phyloP scores from a whole-genome alignment of 2,797 vertebrate species.

The Bucorvus abyssinicus region DNA sequence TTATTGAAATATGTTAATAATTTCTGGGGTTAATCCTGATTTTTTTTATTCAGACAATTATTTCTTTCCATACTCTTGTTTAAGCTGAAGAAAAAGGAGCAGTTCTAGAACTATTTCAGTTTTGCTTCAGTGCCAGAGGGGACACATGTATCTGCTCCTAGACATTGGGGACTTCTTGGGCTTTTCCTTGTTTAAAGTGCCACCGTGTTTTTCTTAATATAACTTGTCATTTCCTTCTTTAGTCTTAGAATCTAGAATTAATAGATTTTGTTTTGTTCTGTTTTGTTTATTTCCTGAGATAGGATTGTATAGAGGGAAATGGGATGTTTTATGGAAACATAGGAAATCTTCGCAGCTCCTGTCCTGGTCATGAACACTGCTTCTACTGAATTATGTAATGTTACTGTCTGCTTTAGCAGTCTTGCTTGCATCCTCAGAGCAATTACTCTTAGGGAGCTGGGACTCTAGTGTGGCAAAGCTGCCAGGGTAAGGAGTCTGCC shows the following conservation, averaged over 20 bases:
- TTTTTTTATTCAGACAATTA: neutral
- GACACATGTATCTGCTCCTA: neutral
- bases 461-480: neutral
- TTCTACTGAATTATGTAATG: neutral
- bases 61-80: too few species aligned
- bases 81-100: neutral
- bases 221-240: conserved; percentile 53
- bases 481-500: neutral
- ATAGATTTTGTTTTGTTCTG: conserved; percentile 26
- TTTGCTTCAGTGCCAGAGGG: neutral
- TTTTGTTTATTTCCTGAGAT: conserved; percentile 52
- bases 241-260: conserved; percentile 30
- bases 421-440: neutral
- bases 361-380: neutral
- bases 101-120: neutral
- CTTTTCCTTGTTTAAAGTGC: neutral
- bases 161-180: neutral
- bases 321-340: conserved; percentile 35
- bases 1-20: neutral
- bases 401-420: neutral
- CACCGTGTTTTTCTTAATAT: conserved; percentile 26
- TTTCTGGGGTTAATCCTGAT: neutral
- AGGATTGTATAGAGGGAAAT: conserved; percentile 61
- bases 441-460: neutral
- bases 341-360: conserved; percentile 38